phyloP scores from a whole-genome alignment of 92 coral and sea anemone species.

The Metridium senile region DNA sequence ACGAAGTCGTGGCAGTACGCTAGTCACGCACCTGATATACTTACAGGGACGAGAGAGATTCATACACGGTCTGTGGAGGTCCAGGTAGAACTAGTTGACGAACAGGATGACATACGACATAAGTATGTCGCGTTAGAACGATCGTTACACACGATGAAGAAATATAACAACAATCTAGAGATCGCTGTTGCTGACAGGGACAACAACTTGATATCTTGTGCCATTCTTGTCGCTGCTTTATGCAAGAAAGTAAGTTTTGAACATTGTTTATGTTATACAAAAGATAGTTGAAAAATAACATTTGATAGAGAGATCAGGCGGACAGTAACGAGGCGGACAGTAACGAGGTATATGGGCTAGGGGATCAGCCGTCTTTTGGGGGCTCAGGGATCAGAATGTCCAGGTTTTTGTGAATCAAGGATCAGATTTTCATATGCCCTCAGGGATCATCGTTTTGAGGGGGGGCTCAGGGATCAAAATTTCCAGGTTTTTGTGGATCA shows the following conservation, averaged over 20 bases:
- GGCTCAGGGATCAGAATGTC: too few relatives aligned
- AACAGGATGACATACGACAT: slow-evolving; percentile 50
- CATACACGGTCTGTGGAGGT: slow-evolving; percentile 74
- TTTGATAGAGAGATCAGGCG: too few relatives aligned
- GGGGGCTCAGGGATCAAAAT: too few relatives aligned
- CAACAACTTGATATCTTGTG: slow-evolving; percentile 58
- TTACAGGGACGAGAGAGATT: slow-evolving; percentile 74
- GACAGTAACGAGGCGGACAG: too few relatives aligned
- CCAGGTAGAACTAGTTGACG: slow-evolving; percentile 76
- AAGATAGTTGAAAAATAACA: too few relatives aligned
- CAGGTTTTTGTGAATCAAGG: too few relatives aligned
- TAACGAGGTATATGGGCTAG: too few relatives aligned
- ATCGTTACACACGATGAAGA: slow-evolving; percentile 50
- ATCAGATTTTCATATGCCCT: too few relatives aligned
- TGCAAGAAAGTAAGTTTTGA: slow-evolving; percentile 66
- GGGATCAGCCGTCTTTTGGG: too few relatives aligned
- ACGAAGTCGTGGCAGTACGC: slow-evolving; percentile 41
- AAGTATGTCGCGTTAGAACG: slow-evolving; percentile 59
- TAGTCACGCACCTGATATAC: slow-evolving; percentile 76
- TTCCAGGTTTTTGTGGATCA: background rate
- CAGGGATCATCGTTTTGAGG: too few relatives aligned
- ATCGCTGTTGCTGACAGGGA: slow-evolving; percentile 48
- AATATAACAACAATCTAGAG: slow-evolving; percentile 54
- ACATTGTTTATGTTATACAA: too few relatives aligned
- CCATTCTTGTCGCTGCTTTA: slow-evolving; percentile 50